Evolutionary conservation across 1,140 invertebrate genomes (phyloP), one percentile per base, ranked within the genome.

Genomic region (Pogonognathellus flavescens): DNA sequence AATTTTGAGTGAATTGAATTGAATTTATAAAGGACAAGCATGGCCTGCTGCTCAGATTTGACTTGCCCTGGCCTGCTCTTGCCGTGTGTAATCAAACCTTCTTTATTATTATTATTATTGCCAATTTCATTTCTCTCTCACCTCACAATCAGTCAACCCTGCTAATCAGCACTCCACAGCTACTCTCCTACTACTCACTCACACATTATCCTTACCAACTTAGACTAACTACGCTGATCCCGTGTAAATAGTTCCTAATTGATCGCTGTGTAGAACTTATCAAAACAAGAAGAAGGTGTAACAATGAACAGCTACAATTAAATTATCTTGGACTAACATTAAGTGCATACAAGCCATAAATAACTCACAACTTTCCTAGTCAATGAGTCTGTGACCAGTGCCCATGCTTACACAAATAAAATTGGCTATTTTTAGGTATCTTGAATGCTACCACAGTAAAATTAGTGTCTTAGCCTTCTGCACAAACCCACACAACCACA

Each of bases 281-380:
- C 59, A 60, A n/a, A 60, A 60, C 59, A 60, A 60, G 59, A 60
- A 60, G 59, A 60, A 60, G 59, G 59, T 60, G 59, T 60, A 20
- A 60, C 18, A 60, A 41, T 41, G 31, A 41, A 41, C 31, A 41
- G 31, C 6, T 41, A 41, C 31, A 41, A 41, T 41, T 41, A 41
- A 41, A 41, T 41, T 41, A 41, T 41, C 31, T 41, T 41, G 2
- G 31, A 41, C 31, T 41, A 41, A 41, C 31, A 41, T 41, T 41
- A 41, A 41, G 31, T 41, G 31, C 31, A 3, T 6, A 41, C 31
- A 41, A n/a, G 2, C 6, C 31, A 41, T 41, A 41, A 41, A 41
- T 41, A 41, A 41, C 31, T 41, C 31, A 41, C 31, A 41, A 41
- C 31, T 41, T 41, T 41, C 31, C 6, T 41, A 41, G 31, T 41